Conservation (phyloP, 2,113 vertebrate genomes). For the Gymnogyps californianus region DNA sequence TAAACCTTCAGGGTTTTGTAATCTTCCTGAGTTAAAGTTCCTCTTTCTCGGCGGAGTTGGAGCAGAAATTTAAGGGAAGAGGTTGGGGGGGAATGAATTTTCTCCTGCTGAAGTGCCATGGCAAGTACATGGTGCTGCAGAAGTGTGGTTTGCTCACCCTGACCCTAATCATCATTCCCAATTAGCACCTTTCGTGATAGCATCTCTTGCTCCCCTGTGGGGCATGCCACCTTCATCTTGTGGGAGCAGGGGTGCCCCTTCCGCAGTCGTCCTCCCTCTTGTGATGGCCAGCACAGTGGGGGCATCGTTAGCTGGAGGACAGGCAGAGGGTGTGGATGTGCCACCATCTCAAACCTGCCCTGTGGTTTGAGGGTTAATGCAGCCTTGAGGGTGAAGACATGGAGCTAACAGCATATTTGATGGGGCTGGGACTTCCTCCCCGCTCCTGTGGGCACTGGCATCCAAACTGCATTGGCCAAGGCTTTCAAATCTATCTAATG, state of each 20-base stretch:
- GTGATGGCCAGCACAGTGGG: accelerated
- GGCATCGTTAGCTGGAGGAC: accelerated
- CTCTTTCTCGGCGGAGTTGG: neutral
- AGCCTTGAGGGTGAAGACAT: neutral
- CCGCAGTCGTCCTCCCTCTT: neutral
- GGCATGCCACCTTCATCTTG: neutral
- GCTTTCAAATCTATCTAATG: neutral
- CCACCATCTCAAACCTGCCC: neutral
- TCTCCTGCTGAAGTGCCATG: neutral
- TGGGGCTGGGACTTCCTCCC: neutral
- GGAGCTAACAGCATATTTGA: neutral
- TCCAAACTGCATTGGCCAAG: neutral
- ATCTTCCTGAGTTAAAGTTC: constrained; percentile 3
- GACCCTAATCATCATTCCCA: neutral
- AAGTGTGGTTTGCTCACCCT: neutral
- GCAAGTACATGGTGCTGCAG: neutral
- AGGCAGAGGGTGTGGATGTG: neutral
- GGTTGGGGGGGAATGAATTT: neutral
- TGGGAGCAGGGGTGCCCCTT: neutral
- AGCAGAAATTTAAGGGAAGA: neutral
- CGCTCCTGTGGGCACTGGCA: accelerated
- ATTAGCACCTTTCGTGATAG: neutral
- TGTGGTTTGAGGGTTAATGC: neutral
- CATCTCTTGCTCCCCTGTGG: neutral
- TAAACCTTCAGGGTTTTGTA: neutral